phyloP scores from a whole-genome alignment of 2,113 vertebrate genomes.

The Chamaetylas fuelleborni region DNA sequence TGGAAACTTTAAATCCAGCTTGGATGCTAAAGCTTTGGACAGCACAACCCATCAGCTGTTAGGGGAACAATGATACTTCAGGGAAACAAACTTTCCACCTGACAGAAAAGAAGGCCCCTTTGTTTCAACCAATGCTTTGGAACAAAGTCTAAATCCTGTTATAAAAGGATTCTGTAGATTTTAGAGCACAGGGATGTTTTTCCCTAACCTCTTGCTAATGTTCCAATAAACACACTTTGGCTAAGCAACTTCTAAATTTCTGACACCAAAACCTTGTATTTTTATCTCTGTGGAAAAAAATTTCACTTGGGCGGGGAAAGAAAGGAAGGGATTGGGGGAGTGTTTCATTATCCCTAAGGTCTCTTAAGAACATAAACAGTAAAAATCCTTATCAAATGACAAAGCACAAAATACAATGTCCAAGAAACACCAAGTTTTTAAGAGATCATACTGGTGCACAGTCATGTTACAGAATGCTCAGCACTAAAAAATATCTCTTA shows the following conservation, averaged over 20 bases:
- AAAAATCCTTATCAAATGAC: background rate
- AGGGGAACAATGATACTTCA: background rate
- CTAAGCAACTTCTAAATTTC: background rate
- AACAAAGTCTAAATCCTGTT: background rate
- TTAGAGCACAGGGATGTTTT: background rate
- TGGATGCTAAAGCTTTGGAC: background rate
- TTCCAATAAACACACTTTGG: background rate
- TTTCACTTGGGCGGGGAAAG: rapidly evolving
- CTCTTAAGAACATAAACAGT: background rate
- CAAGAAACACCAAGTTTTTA: background rate
- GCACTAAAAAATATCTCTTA: background rate
- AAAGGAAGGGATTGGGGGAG: rapidly evolving
- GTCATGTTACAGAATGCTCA: background rate
- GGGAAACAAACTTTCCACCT: background rate
- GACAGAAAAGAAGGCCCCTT: background rate
- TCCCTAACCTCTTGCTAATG: background rate
- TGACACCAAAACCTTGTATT: background rate
- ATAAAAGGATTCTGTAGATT: background rate
- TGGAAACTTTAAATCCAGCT: background rate
- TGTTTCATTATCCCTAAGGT: background rate
- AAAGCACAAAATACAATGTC: background rate
- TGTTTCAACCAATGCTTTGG: background rate
- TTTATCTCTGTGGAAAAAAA: background rate
- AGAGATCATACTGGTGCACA: background rate
- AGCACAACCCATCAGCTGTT: background rate